phyloP scores from a whole-genome alignment of 2,113 vertebrate species.

The Brienomyrus longianalis region DNA sequence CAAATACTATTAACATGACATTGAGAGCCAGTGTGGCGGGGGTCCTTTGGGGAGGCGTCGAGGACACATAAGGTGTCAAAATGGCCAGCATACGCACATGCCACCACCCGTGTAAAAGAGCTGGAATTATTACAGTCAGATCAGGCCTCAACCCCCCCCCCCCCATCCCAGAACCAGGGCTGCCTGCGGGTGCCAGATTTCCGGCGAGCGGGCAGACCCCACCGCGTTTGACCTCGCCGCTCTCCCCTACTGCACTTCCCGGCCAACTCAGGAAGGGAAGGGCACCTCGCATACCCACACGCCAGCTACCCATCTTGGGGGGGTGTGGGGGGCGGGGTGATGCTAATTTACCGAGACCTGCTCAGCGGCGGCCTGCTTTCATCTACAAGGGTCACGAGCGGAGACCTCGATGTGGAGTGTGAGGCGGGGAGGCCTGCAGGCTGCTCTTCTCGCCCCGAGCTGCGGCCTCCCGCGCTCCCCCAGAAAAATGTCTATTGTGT shows the following conservation, averaged over 20 bases:
- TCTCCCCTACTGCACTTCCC: not conserved
- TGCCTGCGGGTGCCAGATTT: not conserved
- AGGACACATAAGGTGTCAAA: not conserved
- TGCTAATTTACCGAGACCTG: slow-evolving; percentile 42
- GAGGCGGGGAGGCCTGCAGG: not conserved
- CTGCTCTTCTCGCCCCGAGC: not conserved
- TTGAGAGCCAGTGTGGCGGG: not conserved
- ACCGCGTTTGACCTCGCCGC: not conserved
- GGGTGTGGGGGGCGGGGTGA: slow-evolving; percentile 9
- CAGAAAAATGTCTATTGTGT: not conserved
- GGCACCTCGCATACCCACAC: not conserved
- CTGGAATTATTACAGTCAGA: not conserved
- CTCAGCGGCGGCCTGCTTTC: slow-evolving; percentile 31
- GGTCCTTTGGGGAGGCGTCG: not conserved
- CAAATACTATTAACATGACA: slow-evolving; percentile 37
- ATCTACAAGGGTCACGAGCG: slow-evolving; percentile 7
- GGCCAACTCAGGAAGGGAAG: not conserved
- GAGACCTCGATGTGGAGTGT: not conserved
- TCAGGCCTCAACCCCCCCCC: not conserved
- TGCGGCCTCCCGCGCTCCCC: not conserved
- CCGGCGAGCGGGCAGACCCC: not conserved
- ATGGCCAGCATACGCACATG: not conserved
- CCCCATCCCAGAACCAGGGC: not conserved
- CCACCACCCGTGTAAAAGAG: not conserved
- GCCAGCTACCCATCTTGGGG: slow-evolving; percentile 24